Percentiles rank a stretch among this genome's conserved stretches.
These are phyloP conservation scores for Brachyhypopomus gauderio DNA, from an alignment of 2,113 vertebrate genomes.

Conservation along the genomic window DNA sequence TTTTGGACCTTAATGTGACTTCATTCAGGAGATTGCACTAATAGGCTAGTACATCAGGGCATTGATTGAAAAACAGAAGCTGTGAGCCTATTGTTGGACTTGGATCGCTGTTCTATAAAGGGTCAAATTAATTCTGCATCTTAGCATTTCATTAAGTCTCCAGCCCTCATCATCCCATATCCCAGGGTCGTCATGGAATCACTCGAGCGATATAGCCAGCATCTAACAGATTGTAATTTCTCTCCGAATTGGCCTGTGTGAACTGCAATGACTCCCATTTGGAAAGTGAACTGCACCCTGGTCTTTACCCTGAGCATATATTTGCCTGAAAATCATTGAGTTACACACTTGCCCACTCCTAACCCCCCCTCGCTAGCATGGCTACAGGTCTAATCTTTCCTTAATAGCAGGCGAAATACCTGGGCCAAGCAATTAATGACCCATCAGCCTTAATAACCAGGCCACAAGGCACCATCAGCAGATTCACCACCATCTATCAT, in stretches of 20 bases:
- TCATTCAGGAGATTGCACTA: not conserved
- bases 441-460: conserved; percentile 1
- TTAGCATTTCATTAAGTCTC: conserved; percentile 35
- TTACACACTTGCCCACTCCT: conserved; percentile 24
- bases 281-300: conserved; percentile 32
- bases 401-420: conserved; percentile 31
- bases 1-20: not conserved
- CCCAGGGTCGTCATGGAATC: not conserved
- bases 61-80: not conserved
- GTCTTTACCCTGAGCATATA: conserved; percentile 7
- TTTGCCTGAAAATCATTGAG: conserved; percentile 38
- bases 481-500: conserved; percentile 31
- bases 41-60: not conserved
- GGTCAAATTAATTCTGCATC: conserved; percentile 48
- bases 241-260: conserved; percentile 2
- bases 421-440: conserved; percentile 39
- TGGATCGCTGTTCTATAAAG: not conserved
- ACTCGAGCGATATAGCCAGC: not conserved
- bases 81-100: not conserved
- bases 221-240: conserved; percentile 21
- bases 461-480: not conserved
- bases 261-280: conserved; percentile 35
- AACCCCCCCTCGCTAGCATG: not conserved
- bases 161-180: conserved; percentile 5
- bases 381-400: conserved; percentile 34